Evolutionary conservation across 1,140 invertebrate genomes (phyloP).

Genomic region (Lucilia cuprina): DNA sequence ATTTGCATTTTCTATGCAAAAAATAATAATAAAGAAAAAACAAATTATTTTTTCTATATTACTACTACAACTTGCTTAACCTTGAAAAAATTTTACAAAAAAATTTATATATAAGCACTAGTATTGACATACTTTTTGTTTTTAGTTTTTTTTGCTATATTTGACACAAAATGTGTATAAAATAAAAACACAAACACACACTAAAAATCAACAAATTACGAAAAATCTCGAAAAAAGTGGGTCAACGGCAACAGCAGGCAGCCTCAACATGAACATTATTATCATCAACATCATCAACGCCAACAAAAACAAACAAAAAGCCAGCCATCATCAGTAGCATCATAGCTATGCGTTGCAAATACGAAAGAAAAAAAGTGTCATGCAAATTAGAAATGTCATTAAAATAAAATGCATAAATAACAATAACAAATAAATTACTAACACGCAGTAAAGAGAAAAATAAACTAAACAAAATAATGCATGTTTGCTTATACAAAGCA

Average conservation of each 20-base stretch:
- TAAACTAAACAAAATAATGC: too few species aligned
- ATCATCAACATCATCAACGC: too few species aligned
- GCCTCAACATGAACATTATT: too few species aligned
- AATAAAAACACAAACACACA: neutral
- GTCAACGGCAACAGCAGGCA: neutral
- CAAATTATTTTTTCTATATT: too few species aligned
- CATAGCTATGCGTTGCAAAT: neutral
- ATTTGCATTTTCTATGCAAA: too few species aligned
- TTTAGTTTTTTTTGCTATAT: neutral
- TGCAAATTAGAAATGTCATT: neutral
- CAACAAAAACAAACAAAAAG: too few species aligned
- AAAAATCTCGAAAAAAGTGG: slow-evolving; percentile 6
- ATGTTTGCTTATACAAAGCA: too few species aligned
- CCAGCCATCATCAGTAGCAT: neutral
- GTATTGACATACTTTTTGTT: slow-evolving; percentile 18
- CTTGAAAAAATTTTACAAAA: neutral
- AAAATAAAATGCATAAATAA: neutral
- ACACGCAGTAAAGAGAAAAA: too few species aligned
- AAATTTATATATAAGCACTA: neutral
- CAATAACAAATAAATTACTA: too few species aligned
- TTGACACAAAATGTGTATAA: neutral
- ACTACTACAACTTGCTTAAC: neutral
- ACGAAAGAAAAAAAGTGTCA: neutral
- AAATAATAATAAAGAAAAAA: neutral
- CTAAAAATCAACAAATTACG: neutral